These are phyloP conservation scores for Sphaerophoria taeniata DNA, from an alignment of 2,888 invertebrate species.

Conservation along the genomic window DNA sequence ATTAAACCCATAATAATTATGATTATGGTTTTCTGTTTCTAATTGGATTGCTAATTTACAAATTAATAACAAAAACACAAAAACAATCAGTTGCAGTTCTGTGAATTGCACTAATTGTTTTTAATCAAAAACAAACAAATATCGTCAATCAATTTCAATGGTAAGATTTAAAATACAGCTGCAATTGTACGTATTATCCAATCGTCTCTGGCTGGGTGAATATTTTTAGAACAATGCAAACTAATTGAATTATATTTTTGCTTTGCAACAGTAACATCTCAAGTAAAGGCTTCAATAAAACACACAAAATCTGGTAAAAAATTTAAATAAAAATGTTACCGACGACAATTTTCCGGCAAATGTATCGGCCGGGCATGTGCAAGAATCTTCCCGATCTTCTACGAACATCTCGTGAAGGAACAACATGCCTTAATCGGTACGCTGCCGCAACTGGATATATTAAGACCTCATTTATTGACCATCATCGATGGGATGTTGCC, in stretches of 20 bases:
- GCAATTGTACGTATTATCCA: conserved; percentile 3
- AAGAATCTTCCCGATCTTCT: conserved; percentile 79
- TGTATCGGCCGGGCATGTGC: conserved; percentile 78
- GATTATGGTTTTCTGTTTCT: conserved; percentile 2
- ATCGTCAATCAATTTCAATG: conserved; percentile 37
- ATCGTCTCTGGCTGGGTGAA: conserved; percentile 4
- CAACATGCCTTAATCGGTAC: conserved; percentile 80
- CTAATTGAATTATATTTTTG: conserved; percentile 42
- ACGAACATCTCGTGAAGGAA: conserved; percentile 76
- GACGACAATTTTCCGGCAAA: conserved; percentile 80
- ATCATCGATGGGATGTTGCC: conserved; percentile 81
- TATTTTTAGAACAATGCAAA: conserved; percentile 61
- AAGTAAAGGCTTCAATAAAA: not conserved
- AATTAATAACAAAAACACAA: conserved; percentile 14
- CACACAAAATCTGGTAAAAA: conserved; percentile 9
- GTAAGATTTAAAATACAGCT: conserved; percentile 6
- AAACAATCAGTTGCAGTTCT: not conserved
- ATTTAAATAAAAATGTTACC: conserved; percentile 78
- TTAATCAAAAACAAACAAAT: not conserved
- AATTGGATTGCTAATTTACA: not conserved
- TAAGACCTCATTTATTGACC: conserved; percentile 81
- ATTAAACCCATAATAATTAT: not conserved
- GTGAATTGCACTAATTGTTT: not conserved
- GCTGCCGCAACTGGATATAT: conserved; percentile 81
- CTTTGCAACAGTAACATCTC: conserved; percentile 6